Conservation (phyloP, 2,888 invertebrate genomes). For the Orthosia gracilis region DNA sequence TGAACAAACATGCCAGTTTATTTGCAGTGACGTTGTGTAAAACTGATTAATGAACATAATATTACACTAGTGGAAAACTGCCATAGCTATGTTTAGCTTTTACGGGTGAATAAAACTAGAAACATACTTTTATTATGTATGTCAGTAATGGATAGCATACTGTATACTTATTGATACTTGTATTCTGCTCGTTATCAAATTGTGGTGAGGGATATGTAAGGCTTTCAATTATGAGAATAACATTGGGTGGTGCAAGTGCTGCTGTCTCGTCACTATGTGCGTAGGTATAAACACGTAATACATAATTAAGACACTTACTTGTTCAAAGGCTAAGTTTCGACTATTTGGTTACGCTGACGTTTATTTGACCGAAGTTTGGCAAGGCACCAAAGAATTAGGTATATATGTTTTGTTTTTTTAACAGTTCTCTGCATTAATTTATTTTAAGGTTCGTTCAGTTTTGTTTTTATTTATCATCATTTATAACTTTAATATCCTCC, state of each 20-base stretch:
- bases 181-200: slow-evolving; percentile 74
- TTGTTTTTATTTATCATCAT: slow-evolving; percentile 34
- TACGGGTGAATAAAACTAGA: slow-evolving; percentile 80
- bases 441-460: slow-evolving; percentile 27
- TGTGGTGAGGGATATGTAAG: slow-evolving; percentile 69
- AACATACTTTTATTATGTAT: slow-evolving; percentile 70
- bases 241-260: slow-evolving; percentile 62
- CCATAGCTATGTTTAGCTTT: slow-evolving; percentile 73
- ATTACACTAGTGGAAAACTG: slow-evolving; percentile 78
- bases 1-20: slow-evolving; percentile 81
- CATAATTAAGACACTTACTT: slow-evolving; percentile 41
- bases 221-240: slow-evolving; percentile 59
- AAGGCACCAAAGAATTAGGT: slow-evolving; percentile 56
- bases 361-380: slow-evolving; percentile 59
- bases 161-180: slow-evolving; percentile 70
- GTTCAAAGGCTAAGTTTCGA: slow-evolving; percentile 44
- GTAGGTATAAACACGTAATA: slow-evolving; percentile 49
- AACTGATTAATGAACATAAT: slow-evolving; percentile 76
- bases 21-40: slow-evolving; percentile 87
- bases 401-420: slow-evolving; percentile 44
- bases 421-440: slow-evolving; percentile 23
- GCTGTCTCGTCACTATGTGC: slow-evolving; percentile 55
- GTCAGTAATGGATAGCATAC: slow-evolving; percentile 68
- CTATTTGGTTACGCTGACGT: slow-evolving; percentile 39
- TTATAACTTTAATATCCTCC: not conserved